Evolutionary conservation across 2,888 invertebrate genomes (phyloP).

Genomic region (Agrochola lota): DNA sequence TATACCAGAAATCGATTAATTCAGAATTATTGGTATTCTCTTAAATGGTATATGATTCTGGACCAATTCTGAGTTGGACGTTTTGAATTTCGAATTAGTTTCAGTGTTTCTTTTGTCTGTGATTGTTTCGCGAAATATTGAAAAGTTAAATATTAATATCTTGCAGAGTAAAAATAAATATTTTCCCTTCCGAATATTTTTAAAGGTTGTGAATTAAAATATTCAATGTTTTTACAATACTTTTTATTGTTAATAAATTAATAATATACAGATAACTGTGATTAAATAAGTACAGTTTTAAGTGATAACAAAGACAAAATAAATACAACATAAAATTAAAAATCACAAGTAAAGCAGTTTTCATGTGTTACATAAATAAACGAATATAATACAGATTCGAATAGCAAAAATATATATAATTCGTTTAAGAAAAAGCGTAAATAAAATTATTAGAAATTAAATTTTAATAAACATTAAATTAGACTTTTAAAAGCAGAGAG

Average conservation of each 20-base stretch:
- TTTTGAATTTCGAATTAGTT: background rate
- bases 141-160: background rate
- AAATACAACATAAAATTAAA: background rate
- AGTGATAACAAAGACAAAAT: background rate
- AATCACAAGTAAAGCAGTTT: background rate
- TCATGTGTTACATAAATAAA: background rate
- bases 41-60: background rate
- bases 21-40: background rate
- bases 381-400: background rate
- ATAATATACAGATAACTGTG: slow-evolving; percentile 13
- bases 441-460: background rate
- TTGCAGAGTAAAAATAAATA: background rate
- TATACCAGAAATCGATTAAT: background rate
- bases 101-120: background rate
- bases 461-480: background rate
- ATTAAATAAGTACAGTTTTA: background rate
- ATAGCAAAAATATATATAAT: too few relatives aligned
- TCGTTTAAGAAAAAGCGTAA: background rate
- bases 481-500: background rate
- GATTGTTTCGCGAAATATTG: background rate
- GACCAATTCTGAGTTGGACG: background rate
- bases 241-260: slow-evolving; percentile 29
- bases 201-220: background rate
- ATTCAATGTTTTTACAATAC: background rate
- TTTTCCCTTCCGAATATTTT: background rate